Base-by-base conservation (phyloP, 1,140 invertebrate species). In the Popillia japonica region DNA sequence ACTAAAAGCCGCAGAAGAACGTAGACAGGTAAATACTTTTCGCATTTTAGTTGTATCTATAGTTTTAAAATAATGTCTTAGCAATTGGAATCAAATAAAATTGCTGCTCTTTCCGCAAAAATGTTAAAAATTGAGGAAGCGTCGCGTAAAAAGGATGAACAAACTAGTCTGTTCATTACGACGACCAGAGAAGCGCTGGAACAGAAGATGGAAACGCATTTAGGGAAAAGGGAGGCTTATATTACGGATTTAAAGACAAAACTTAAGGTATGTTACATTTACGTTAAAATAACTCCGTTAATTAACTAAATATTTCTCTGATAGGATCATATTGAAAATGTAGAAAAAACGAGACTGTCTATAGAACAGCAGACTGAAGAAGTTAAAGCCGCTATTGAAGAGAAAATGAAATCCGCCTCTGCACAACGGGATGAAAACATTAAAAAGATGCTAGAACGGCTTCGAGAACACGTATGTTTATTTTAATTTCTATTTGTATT, bases 1-100 rank as follows among this genome's bases (percentile, higher is more conserved):
- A 86, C 90, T 98, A 2, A 94, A 94, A 85, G 95, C 95, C 64
- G 96, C 96, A 68, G 95, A 97, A 84, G 96, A 98, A 85, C 92
- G 96, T 85, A 93, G 96, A 89, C 90, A 94, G 89, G 61, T 68
- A 23, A 64, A 2, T 95, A 23, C 17, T 27, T 68, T 64, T 40
- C 68, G 27, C 22, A 55, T 34, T 6, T 20, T 20, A 23, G 40
- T 75, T 59, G 6, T 27, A 1, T 23, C 8, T 23, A 1, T 34
- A 3, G 20, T 41, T 48, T 61, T 22, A 41, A 11, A 7, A 61
- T 61, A 75, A 27, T 10, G 72, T 76, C 44, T 6, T 55, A 77
- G 94, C 94, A 93, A 79, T 87, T 97, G 86, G 96, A 96, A 87
- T 91, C 93, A 64, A 93, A 93, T 84, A 96, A 95, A 87, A 91